A percentile compares a stretch with the other conserved stretches of the same genome.
These are phyloP conservation scores for Motacilla tschutschensis DNA, from an alignment of 2,113 vertebrate species.

Conservation along the genomic window DNA sequence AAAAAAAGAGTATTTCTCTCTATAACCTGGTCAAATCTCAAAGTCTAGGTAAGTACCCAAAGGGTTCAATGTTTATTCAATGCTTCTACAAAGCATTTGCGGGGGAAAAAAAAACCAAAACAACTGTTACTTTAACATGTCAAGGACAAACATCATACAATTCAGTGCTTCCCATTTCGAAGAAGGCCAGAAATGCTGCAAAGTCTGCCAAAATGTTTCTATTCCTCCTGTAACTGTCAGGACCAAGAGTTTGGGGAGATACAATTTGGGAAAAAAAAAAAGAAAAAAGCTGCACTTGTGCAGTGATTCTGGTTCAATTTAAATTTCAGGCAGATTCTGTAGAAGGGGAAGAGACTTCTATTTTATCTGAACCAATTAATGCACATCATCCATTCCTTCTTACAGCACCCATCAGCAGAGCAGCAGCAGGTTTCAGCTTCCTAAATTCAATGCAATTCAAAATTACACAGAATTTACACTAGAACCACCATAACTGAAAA, in stretches of 20 bases:
- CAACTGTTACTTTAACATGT: conserved; percentile 1
- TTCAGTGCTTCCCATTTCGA: background rate
- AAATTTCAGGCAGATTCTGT: conserved; percentile 3
- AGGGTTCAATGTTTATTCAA: background rate
- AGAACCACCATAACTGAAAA: background rate
- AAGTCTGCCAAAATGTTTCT: background rate
- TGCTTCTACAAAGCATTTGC: background rate
- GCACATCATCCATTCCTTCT: background rate
- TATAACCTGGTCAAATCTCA: background rate
- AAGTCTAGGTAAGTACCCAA: background rate
- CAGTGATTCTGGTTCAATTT: background rate
- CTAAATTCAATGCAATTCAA: background rate
- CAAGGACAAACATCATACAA: background rate
- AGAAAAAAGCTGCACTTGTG: background rate
- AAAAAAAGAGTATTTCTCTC: background rate
- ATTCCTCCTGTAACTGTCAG: background rate
- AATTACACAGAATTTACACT: conserved; percentile 4
- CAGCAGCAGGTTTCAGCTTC: conserved; percentile 21
- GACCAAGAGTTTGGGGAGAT: background rate
- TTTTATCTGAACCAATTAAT: conserved; percentile 28
- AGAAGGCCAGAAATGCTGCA: background rate
- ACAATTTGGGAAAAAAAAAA: accelerated
- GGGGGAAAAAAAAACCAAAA: too few relatives aligned
- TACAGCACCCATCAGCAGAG: background rate
- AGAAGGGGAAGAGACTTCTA: background rate